Percentiles rank a stretch among this genome's conserved stretches.
Evolutionary conservation across 2,113 vertebrate genomes (phyloP).

Genomic region (Laticauda colubrina): DNA sequence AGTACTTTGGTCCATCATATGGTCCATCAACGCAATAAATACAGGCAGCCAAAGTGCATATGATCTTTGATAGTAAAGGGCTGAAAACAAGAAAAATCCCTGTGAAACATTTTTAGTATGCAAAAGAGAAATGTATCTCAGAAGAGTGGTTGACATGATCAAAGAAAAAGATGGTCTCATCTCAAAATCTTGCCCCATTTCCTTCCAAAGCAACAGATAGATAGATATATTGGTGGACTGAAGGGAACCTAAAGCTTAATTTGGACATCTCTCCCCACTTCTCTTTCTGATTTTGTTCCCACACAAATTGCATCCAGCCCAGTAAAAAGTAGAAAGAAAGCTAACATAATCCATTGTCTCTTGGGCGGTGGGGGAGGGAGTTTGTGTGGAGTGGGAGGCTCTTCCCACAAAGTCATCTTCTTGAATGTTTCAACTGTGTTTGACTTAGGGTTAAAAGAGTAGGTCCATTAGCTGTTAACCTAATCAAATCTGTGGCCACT

Average conservation of each 20-base stretch:
- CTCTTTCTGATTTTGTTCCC: conserved; percentile 33
- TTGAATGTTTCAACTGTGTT: background rate
- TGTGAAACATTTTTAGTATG: background rate
- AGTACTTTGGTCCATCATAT: background rate
- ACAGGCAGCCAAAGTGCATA: background rate
- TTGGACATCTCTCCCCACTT: no score
- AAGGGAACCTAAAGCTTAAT: background rate
- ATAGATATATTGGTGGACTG: background rate
- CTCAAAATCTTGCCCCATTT: background rate
- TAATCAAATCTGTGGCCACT: background rate
- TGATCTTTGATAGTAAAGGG: background rate
- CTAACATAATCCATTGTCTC: conserved; percentile 24
- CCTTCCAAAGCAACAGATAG: background rate
- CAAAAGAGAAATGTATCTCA: background rate
- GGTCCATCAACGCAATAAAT: background rate
- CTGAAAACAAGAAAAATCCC: background rate
- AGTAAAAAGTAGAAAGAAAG: conserved; percentile 27
- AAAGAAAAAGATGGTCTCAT: background rate
- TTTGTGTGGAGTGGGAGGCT: background rate
- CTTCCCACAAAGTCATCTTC: conserved; percentile 33
- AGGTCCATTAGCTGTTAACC: background rate
- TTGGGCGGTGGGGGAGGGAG: background rate
- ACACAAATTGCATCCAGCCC: conserved; percentile 27
- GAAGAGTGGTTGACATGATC: background rate
- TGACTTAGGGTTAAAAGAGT: conserved; percentile 25